phyloP scores from a whole-genome alignment of 2,888 invertebrate genomes.

The Drosophila colorata region DNA sequence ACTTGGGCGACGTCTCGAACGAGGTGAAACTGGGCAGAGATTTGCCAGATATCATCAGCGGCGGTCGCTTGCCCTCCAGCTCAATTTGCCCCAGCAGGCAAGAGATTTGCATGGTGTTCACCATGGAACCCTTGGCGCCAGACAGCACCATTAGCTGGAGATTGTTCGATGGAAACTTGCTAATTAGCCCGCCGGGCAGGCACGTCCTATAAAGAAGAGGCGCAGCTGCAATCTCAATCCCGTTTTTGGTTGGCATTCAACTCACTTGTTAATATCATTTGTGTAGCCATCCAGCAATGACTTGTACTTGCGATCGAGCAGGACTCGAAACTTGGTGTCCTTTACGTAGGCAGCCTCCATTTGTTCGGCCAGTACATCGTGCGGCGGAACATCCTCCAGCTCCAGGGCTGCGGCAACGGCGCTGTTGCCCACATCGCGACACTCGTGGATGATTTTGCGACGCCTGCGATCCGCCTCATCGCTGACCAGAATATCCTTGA shows the following conservation, averaged over 20 bases:
- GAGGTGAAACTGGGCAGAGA: constrained; percentile 96
- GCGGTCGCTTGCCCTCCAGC: constrained; percentile 98
- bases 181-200: constrained; percentile 93
- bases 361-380: constrained; percentile 88
- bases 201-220: constrained; percentile 87
- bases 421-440: constrained; percentile 87
- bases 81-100: constrained; percentile 99
- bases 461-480: constrained; percentile 90
- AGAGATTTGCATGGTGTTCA: constrained; percentile 99
- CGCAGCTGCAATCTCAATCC: background rate
- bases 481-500: constrained; percentile 96
- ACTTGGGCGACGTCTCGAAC: constrained; percentile 94
- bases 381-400: constrained; percentile 87
- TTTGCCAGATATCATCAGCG: constrained; percentile 94
- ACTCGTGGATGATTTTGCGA: constrained; percentile 88
- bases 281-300: constrained; percentile 92
- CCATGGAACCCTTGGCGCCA: constrained; percentile 99
- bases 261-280: constrained; percentile 94
- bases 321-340: constrained; percentile 91
- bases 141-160: constrained; percentile 99
- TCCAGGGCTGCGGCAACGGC: constrained; percentile 91
- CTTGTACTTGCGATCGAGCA: constrained; percentile 94
- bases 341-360: constrained; percentile 90
- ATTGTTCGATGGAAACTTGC: constrained; percentile 96
- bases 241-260: background rate